Percentiles rank a stretch among this genome's conserved stretches.
These are phyloP conservation scores for Mythimna pallens DNA, from an alignment of 2,888 invertebrate genomes.

Conservation along the genomic window DNA sequence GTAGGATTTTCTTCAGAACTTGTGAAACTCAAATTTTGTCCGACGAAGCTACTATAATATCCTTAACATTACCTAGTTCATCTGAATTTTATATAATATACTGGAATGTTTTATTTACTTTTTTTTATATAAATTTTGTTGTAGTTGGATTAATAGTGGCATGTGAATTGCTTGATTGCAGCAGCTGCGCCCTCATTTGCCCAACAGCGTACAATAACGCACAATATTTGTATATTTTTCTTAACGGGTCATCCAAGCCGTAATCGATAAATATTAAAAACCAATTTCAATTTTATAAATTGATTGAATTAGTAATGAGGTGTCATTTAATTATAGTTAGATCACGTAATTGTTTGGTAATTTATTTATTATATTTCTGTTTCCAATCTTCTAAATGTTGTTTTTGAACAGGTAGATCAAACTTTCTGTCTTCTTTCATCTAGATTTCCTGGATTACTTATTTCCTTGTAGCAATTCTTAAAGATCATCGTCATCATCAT, in stretches of 20 bases:
- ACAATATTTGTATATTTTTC: slow-evolving; percentile 6
- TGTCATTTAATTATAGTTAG: slow-evolving; percentile 23
- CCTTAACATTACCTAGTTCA: neutral
- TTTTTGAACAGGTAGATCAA: neutral
- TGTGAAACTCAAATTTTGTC: neutral
- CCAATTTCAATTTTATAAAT: slow-evolving; percentile 36
- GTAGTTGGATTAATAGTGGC: slow-evolving; percentile 12
- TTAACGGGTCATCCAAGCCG: slow-evolving; percentile 9
- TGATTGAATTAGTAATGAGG: slow-evolving; percentile 24
- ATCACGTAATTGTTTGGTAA: slow-evolving; percentile 13
- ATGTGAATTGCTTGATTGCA: slow-evolving; percentile 22
- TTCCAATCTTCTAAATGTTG: neutral
- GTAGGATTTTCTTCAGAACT: neutral
- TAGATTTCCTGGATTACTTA: neutral
- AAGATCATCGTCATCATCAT: neutral
- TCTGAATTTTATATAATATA: neutral
- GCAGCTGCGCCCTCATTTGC: slow-evolving; percentile 29
- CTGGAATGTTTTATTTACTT: neutral
- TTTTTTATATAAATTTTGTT: neutral
- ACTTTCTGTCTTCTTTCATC: neutral
- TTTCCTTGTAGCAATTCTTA: neutral
- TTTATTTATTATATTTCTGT: slow-evolving; percentile 11
- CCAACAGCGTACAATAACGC: slow-evolving; percentile 10
- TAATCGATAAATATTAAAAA: slow-evolving; percentile 48
- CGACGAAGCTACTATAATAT: neutral